Base-by-base conservation (phyloP, 2,113 vertebrate genomes). In the Leiothrix lutea region DNA sequence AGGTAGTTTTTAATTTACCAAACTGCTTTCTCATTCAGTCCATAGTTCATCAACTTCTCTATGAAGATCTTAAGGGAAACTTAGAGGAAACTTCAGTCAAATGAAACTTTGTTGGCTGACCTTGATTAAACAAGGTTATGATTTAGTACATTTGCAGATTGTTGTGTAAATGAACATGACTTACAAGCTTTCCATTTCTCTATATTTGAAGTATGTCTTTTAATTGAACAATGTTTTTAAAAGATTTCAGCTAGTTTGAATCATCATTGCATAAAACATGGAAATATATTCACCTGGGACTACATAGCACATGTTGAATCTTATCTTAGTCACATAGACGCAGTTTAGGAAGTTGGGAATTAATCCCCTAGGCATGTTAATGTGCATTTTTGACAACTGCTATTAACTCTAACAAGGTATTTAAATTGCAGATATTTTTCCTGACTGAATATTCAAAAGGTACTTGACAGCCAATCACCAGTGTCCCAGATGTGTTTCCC, bases 381-480 rank as follows among this genome's bases (percentile, higher is more conserved):
- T 92, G 56, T 61, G 44, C 12, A 94, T 96, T 95, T 96, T 97
- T 97, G 95, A 97, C 94, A 97, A 95, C 82, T 72, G 82, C 86
- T 97, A 97, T 97, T 98, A 97, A 96, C 56, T 95, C 33, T 94
- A 97, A 95, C 88, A 97, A 91, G 86, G 53, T 48, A 97, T 98
- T 97, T 98, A 97, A 98, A 97, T 98, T 98, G 96, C 96, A 98
- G 93, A 97, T 97, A 82, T 42, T 80, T 91, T 96, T 48, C 47
- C 47, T 86, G 66, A 75, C 53, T 97, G 95, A 98, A 97, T 97
- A 98, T 98, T 95, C 93, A 97, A 94, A 94, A 96, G 80, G 42
- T 48, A 57, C 38, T 95, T 95, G 94, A 92, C 89, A 96, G 58
- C 56, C 67, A 94, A 44, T 82, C 78, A 67, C n/a, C 51, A 72